Conservation (phyloP, 2,888 invertebrate genomes). For the Drosophila maculinotata region DNA sequence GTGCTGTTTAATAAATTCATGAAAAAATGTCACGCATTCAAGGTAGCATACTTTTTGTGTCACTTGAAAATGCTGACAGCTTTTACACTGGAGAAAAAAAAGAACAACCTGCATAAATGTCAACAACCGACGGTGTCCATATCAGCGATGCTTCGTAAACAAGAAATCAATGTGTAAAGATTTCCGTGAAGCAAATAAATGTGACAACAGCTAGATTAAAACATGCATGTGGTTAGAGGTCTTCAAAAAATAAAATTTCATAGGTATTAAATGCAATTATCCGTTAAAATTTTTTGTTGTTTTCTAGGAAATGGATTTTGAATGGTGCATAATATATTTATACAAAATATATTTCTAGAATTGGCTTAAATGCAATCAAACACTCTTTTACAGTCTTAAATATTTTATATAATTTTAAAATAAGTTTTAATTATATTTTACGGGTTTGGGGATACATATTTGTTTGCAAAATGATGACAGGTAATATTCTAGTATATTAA, state of each 20-base stretch:
- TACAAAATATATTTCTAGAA: too few relatives aligned
- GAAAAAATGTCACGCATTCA: not conserved
- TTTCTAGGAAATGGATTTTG: not conserved
- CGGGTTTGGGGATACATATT: not conserved
- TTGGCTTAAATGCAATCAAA: too few relatives aligned
- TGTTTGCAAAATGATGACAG: not conserved
- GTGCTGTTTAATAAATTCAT: constrained; percentile 15
- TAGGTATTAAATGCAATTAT: not conserved
- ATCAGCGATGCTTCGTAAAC: constrained; percentile 30
- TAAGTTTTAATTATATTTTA: not conserved
- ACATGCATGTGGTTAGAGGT: constrained; percentile 12
- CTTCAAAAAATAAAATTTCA: not conserved
- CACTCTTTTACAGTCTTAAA: too few relatives aligned
- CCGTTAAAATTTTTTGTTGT: not conserved
- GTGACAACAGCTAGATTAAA: constrained; percentile 24
- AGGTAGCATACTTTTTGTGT: constrained; percentile 38
- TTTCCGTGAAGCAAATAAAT: constrained; percentile 11
- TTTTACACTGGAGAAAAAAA: constrained; percentile 26
- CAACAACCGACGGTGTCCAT: constrained; percentile 30
- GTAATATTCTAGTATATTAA: not conserved
- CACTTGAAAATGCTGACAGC: constrained; percentile 19
- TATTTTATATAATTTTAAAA: not conserved
- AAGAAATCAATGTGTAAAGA: constrained; percentile 25
- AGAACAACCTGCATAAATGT: constrained; percentile 21
- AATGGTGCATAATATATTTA: not conserved